phyloP scores from a whole-genome alignment of 35 echinoderm and acorn worm species.

The Strongylocentrotus purpuratus region DNA sequence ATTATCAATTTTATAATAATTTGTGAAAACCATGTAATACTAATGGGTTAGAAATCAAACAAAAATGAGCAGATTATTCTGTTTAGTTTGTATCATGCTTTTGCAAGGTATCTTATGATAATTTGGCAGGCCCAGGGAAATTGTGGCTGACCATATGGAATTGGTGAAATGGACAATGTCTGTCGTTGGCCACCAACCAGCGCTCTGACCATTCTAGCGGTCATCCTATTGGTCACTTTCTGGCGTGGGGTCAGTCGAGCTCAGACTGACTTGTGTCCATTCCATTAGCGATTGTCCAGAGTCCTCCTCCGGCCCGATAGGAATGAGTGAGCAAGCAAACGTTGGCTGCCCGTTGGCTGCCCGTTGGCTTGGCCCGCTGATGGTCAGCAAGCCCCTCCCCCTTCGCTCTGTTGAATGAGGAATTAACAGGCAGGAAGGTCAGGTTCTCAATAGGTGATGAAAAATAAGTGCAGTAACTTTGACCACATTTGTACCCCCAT shows the following conservation, averaged over 20 bases:
- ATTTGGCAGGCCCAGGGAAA: not conserved
- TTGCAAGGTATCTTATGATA: not conserved
- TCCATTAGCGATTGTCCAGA: slow-evolving; percentile 21
- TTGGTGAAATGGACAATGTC: not conserved
- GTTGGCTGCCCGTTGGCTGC: not conserved
- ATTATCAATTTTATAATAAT: too few species aligned
- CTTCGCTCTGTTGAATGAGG: not conserved
- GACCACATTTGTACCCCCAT: not conserved
- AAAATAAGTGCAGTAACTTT: not conserved
- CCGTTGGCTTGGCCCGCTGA: not conserved
- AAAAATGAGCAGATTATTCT: not conserved
- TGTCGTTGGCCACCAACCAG: not conserved
- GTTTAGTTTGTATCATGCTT: not conserved
- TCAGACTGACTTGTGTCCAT: not conserved
- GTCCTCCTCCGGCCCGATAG: not conserved
- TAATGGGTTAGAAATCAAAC: not conserved
- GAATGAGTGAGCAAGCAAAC: slow-evolving; percentile 16
- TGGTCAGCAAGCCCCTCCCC: not conserved
- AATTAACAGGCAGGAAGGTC: not conserved
- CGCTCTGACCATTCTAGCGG: slow-evolving; percentile 1
- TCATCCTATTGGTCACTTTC: slow-evolving; percentile 35
- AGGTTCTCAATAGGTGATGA: slow-evolving; percentile 17
- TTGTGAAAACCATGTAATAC: not conserved
- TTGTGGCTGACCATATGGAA: not conserved
- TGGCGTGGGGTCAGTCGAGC: not conserved